Evolutionary conservation across 2,797 vertebrate genomes (phyloP).

Genomic region (Pteronotus mesoamericanus): DNA sequence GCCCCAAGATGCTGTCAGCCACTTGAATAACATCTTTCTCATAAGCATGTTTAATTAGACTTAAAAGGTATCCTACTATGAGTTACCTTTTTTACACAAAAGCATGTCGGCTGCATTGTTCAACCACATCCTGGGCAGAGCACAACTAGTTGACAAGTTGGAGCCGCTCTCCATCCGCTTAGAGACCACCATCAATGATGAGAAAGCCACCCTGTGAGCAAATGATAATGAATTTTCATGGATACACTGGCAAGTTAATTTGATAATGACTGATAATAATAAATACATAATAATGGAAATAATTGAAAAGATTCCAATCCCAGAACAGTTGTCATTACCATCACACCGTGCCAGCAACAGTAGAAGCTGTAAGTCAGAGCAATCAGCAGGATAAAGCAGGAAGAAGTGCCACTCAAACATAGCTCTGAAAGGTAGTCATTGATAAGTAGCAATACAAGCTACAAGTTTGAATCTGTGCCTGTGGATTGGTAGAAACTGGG

Average conservation of each 20-base stretch:
- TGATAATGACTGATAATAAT: not conserved
- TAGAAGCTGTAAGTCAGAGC: not conserved
- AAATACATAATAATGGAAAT: not conserved
- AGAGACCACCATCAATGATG: not conserved
- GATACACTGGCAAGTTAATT: not conserved
- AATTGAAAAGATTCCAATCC: not conserved
- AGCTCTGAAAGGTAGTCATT: not conserved
- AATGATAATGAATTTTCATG: not conserved
- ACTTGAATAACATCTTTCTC: not conserved
- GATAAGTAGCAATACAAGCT: not conserved
- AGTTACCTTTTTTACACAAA: not conserved
- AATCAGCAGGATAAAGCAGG: not conserved
- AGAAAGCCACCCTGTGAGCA: not conserved
- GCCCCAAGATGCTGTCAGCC: not conserved
- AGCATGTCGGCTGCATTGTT: not conserved
- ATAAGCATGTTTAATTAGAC: not conserved
- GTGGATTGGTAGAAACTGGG: not conserved
- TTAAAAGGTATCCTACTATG: not conserved
- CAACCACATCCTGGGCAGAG: not conserved
- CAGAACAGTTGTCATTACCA: not conserved
- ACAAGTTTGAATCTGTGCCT: not conserved
- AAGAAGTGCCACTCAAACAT: too few relatives aligned
- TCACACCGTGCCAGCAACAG: not conserved
- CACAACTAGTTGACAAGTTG: not conserved
- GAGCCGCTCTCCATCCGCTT: not conserved